Percentiles rank a stretch among this genome's conserved stretches.
Conservation (phyloP, 2,888 invertebrate species). For the Sericinus montela region DNA sequence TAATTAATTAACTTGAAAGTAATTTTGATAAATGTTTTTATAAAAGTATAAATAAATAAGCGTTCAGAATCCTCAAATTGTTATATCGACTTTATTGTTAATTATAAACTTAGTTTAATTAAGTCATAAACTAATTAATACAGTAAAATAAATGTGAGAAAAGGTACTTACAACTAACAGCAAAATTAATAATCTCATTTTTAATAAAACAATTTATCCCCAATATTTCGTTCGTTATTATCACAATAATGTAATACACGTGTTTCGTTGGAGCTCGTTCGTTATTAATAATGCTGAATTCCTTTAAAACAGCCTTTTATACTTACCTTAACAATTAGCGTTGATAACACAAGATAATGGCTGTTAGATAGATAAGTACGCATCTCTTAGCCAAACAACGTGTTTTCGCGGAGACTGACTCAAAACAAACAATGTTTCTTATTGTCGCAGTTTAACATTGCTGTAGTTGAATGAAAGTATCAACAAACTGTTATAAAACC, state of each 20-base stretch:
- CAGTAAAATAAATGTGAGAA: too few relatives aligned
- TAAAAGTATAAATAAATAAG: too few relatives aligned
- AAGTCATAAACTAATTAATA: too few relatives aligned
- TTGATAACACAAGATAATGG: conserved; percentile 71
- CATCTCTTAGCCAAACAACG: conserved; percentile 59
- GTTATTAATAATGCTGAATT: conserved; percentile 51
- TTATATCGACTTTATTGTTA: too few relatives aligned
- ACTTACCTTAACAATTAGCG: conserved; percentile 55
- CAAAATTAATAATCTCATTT: conserved; percentile 61
- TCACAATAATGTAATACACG: conserved; percentile 30
- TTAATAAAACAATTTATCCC: conserved; percentile 39
- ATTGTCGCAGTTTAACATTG: conserved; percentile 14
- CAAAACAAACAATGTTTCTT: conserved; percentile 47
- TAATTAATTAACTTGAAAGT: too few relatives aligned
- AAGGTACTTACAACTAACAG: conserved; percentile 59
- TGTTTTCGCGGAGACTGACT: conserved; percentile 72
- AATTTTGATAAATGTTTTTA: too few relatives aligned
- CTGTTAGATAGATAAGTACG: conserved; percentile 55
- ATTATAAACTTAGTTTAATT: too few relatives aligned
- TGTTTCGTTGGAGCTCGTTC: conserved; percentile 68
- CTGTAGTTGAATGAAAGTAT: conserved; percentile 22
- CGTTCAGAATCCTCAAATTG: too few relatives aligned
- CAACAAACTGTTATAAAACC: conserved; percentile 35
- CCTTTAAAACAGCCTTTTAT: conserved; percentile 52
- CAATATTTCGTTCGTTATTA: conserved; percentile 63